Evolutionary conservation across 2,113 vertebrate genomes (phyloP), one percentile per base, ranked within the genome.

Genomic region (Monopterus albus): DNA sequence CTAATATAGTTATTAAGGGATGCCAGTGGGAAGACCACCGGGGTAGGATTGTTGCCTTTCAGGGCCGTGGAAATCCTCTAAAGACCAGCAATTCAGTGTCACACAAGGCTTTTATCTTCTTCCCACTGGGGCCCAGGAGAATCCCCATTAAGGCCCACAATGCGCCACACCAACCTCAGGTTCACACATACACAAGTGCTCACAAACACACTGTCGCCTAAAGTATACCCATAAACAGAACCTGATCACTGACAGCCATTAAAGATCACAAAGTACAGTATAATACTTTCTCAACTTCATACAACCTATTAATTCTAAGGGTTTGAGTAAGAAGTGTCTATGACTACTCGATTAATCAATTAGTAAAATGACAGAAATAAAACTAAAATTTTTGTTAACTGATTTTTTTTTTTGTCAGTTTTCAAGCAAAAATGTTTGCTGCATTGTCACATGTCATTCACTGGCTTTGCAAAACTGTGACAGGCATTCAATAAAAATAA

Each of bases 61-160:
- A 86, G 78, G 69, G 66, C 61, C 63, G 78, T 88, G 92, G 90
- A 94, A 83, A 91, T 90, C 89, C 88, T 84, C 82, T 86, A 84
- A 80, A 83, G 90, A 68, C 70, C 75, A 11, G 12, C 3, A 64
- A 79, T 65, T 77, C 20, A 40, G 74, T 63, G 69, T 86, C 71
- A 78, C 78, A 86, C 72, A 70, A 83, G 87, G 87, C 86, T 88
- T 93, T 91, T 75, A 90, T 89, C 81, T 60, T 61, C 58, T 81
- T 85, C 78, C 80, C 87, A 73, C 83, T 62, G 4, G 68, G 85
- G 78, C 70, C 82, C 71, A 4, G 21, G 78, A 73, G 63, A 71
- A 85, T 82, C 74, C 78, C 68, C 63, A 73, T 81, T 61, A 87
- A 87, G 67, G 79, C 57, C 42, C 57, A 70, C 70, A 83, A 77